Evolutionary conservation across 1,140 invertebrate genomes (phyloP).

Genomic region (Conus betulinus): DNA sequence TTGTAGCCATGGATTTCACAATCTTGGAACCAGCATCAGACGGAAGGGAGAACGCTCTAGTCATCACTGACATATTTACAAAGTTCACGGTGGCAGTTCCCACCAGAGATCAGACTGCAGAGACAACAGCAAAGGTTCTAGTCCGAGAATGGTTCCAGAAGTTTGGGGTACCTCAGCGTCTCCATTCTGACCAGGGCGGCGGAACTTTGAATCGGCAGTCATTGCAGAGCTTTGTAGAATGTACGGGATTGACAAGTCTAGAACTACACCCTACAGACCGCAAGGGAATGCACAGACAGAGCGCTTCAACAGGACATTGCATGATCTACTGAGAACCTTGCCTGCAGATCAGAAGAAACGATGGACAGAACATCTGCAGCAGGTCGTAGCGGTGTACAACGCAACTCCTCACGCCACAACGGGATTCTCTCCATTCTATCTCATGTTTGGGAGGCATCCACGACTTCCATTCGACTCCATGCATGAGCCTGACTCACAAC

Average conservation of each 20-base stretch:
- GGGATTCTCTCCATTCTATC: constrained; percentile 38
- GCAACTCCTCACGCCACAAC: constrained; percentile 39
- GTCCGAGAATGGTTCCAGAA: constrained; percentile 45
- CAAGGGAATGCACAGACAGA: constrained; percentile 49
- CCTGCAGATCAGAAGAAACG: constrained; percentile 26
- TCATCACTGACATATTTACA: constrained; percentile 54
- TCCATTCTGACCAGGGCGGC: constrained; percentile 44
- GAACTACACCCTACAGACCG: constrained; percentile 52
- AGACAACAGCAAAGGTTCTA: constrained; percentile 30
- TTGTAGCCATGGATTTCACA: constrained; percentile 49
- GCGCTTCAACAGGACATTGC: constrained; percentile 52
- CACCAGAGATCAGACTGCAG: constrained; percentile 39
- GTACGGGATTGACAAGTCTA: constrained; percentile 42
- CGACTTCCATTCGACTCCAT: neutral
- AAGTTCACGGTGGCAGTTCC: constrained; percentile 29
- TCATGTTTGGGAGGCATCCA: constrained; percentile 36
- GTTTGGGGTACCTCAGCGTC: constrained; percentile 42
- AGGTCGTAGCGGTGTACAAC: constrained; percentile 46
- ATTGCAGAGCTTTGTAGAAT: constrained; percentile 41
- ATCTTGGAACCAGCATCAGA: constrained; percentile 29
- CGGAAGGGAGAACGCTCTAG: constrained; percentile 50
- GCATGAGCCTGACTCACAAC: neutral
- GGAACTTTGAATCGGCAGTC: constrained; percentile 34
- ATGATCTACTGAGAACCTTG: constrained; percentile 48
- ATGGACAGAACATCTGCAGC: constrained; percentile 42